Conservation (phyloP, 1,140 invertebrate species). For the Araneus ventricosus region DNA sequence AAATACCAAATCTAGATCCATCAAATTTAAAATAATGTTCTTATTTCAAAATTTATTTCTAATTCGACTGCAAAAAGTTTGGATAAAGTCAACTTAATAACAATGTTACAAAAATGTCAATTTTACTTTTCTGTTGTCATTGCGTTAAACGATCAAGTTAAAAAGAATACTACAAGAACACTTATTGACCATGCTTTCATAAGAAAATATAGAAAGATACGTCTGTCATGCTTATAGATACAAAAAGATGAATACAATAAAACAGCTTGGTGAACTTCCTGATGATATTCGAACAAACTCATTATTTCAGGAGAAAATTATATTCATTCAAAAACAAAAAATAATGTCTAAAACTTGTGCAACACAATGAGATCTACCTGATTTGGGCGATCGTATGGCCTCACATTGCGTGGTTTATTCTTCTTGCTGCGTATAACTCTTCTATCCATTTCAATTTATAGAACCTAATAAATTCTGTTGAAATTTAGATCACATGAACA, state of each 20-base stretch:
- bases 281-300: too few species aligned
- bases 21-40: too few species aligned
- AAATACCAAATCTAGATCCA: too few species aligned
- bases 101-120: too few species aligned
- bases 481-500: background rate
- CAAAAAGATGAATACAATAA: too few species aligned
- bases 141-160: background rate
- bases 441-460: slow-evolving; percentile 49
- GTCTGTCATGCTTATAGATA: too few species aligned
- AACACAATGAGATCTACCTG: slow-evolving; percentile 59
- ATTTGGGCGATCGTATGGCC: slow-evolving; percentile 60
- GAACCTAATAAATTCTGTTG: background rate
- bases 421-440: slow-evolving; percentile 48
- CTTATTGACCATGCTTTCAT: background rate
- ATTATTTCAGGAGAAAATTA: too few species aligned
- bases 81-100: too few species aligned
- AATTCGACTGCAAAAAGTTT: too few species aligned
- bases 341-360: background rate
- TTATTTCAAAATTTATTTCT: too few species aligned
- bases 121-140: too few species aligned
- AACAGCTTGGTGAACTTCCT: too few species aligned
- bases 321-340: background rate
- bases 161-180: background rate
- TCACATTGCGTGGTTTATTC: slow-evolving; percentile 31
- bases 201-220: background rate